Base-by-base conservation (phyloP, 2,888 invertebrate species). In the Copidosoma aretas region DNA sequence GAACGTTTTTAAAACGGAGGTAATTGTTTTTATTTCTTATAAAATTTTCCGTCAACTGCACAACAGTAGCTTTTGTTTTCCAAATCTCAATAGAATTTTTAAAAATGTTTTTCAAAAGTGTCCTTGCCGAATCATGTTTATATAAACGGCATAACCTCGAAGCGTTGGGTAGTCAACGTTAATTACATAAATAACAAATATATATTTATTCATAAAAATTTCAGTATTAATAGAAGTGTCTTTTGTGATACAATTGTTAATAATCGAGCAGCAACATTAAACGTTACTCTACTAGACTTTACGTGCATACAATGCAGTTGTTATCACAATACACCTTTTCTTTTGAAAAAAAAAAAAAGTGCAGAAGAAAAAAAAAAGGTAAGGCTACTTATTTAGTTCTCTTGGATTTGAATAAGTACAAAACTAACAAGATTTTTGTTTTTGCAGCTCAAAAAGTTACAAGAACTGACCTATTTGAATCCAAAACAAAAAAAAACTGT, bases 261-360 rank as follows among this genome's bases (percentile, higher is more conserved):
- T n/a, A 65, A 77, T 21, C 64, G 60, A 21, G 60, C 25, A 41
- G 32, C 39, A 21, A 73, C 73, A 46, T 61, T 43, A 60, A 63
- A 70, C 10, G 62, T 64, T 19, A 49, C 58, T 17, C 60, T 60
- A 43, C 19, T 39, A 8, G 59, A 67, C n/a, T 2, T 59, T 24
- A 19, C 51, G 10, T 58, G 39, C 17, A 62, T 64, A 43, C 60
- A 60, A 64, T 68, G 61, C 60, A 61, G 17, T 52, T 71, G 64
- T 68, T 81, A 82, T 70, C 84, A 85, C 73, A 79, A 77, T 79
- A 86, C 77, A 74, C 82, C 73, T 43, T 71, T 82, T 4, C 81
- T 80, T 69, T 85, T 79, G 51, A 91, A 90, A 78, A 88, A 90
- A 75, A 84, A 90, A 73, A 89, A 87, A 85, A 86, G 88, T 41